These are phyloP conservation scores for Callyntrura guangdongensis DNA, from an alignment of 2,888 invertebrate genomes.

Conservation along the genomic window DNA sequence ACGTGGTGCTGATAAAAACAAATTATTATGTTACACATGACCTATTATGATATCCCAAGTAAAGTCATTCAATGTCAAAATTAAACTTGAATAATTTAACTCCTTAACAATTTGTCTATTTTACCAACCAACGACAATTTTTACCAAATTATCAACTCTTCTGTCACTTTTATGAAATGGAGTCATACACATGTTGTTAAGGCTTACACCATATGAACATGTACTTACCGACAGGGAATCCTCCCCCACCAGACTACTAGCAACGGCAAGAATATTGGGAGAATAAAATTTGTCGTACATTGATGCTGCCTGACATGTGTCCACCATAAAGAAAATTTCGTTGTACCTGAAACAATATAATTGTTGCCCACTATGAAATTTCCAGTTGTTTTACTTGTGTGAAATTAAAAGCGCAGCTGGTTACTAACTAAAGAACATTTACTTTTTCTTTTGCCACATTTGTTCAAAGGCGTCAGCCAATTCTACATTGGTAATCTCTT, in stretches of 20 bases:
- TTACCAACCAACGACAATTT: not conserved
- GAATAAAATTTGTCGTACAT: conserved; percentile 99
- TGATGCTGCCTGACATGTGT: conserved; percentile 99
- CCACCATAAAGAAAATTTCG: conserved; percentile 99
- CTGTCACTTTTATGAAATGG: not conserved
- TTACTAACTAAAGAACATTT: too few relatives aligned
- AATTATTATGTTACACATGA: too few relatives aligned
- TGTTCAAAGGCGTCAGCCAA: conserved; percentile 99
- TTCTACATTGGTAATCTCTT: conserved; percentile 99
- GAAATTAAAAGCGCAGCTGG: too few relatives aligned
- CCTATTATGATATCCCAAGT: too few relatives aligned
- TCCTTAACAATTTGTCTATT: too few relatives aligned
- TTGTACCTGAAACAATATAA: conserved; percentile 91
- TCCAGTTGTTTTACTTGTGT: too few relatives aligned
- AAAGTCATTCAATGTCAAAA: too few relatives aligned
- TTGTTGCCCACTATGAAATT: too few relatives aligned
- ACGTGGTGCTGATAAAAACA: conserved; percentile 95
- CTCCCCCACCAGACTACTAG: conserved; percentile 99
- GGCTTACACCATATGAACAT: too few relatives aligned
- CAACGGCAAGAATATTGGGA: conserved; percentile 98
- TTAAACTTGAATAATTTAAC: too few relatives aligned
- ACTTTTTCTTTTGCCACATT: conserved; percentile 99
- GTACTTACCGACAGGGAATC: conserved; percentile 96
- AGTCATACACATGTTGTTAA: too few relatives aligned
- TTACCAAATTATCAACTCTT: not conserved